Conservation (phyloP, 2,113 vertebrate genomes). For the Casuarius casuarius region DNA sequence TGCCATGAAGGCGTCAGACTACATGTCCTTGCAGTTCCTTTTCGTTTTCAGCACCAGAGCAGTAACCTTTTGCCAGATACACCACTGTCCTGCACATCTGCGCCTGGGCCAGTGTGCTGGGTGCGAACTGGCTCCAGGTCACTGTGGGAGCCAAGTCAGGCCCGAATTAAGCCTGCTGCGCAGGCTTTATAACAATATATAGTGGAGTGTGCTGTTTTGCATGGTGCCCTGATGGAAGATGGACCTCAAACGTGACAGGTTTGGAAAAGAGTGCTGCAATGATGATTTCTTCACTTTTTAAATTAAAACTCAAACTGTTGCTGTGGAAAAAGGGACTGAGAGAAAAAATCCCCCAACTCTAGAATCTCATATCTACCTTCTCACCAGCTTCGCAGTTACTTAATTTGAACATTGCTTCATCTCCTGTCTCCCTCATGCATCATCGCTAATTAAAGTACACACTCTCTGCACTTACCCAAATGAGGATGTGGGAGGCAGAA, state of each 20-base stretch:
- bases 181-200: background rate
- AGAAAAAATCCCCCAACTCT: background rate
- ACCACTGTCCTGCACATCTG: background rate
- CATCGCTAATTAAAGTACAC: slow-evolving; percentile 58
- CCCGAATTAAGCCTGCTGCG: background rate
- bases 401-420: slow-evolving; percentile 48
- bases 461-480: slow-evolving; percentile 13
- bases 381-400: slow-evolving; percentile 38
- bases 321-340: background rate
- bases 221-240: background rate
- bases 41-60: background rate
- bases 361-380: slow-evolving; percentile 22
- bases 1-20: accelerated
- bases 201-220: background rate
- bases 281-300: background rate
- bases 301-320: background rate
- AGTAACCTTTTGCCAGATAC: background rate
- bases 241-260: background rate
- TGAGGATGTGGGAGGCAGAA: slow-evolving; percentile 31
- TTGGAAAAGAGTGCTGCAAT: background rate
- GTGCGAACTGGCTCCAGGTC: background rate
- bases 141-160: background rate
- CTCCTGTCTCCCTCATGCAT: slow-evolving; percentile 44
- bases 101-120: too few species aligned
- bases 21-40: accelerated